These are phyloP conservation scores for Microplitis manilae DNA, from an alignment of 2,888 invertebrate genomes.

Conservation along the genomic window DNA sequence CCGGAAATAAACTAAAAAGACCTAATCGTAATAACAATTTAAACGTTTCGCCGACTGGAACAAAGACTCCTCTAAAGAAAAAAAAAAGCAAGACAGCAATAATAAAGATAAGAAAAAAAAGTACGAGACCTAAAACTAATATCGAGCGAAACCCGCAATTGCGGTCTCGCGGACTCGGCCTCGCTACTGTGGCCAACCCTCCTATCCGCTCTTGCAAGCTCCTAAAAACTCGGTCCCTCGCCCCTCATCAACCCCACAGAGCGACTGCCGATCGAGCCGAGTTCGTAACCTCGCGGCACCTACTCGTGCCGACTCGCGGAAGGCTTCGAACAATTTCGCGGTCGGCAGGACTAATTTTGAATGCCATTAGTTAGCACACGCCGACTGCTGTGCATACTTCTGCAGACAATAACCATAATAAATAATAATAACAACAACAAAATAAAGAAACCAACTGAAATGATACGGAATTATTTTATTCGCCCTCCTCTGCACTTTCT, in stretches of 20 bases:
- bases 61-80: conserved; percentile 24
- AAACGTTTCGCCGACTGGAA: conserved; percentile 58
- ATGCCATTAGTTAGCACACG: conserved; percentile 70
- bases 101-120: conserved; percentile 34
- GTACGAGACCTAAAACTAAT: conserved; percentile 66
- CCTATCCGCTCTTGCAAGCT: conserved; percentile 17
- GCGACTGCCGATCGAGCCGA: conserved; percentile 22
- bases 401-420: neutral
- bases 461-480: conserved; percentile 24
- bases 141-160: conserved; percentile 67
- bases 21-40: conserved; percentile 68
- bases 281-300: conserved; percentile 38
- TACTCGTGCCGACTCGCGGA: conserved; percentile 24
- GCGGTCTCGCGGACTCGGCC: conserved; percentile 59
- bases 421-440: conserved; percentile 10
- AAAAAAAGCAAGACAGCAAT: conserved; percentile 30
- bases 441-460: neutral
- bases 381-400: conserved; percentile 50
- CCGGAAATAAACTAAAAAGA: conserved; percentile 48
- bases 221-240: conserved; percentile 17
- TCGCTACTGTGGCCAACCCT: conserved; percentile 46
- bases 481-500: neutral
- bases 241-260: conserved; percentile 12
- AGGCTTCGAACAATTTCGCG: conserved; percentile 65
- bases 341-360: conserved; percentile 70